Evolutionary conservation across 2,888 invertebrate species (phyloP), one percentile per base, ranked within the genome.

Genomic region (Nycteola revayana): DNA sequence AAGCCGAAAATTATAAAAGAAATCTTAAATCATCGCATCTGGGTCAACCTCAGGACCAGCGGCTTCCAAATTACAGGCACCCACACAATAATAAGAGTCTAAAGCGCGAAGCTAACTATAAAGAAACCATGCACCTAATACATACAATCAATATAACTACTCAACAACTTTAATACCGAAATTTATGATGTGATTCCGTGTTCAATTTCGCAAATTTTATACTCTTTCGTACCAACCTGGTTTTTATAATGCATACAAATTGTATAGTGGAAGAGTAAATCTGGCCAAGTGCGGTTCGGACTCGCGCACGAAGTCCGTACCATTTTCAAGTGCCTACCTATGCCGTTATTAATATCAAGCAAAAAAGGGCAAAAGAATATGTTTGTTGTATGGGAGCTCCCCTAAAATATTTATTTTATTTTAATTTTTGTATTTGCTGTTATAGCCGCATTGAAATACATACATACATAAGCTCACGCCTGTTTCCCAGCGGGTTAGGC

Each of bases 151-250:
- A 3, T 17, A 25, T 9, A 17, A 38, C 49, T 39, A 59, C 28
- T 37, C 42, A 33, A 39, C 46, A 55, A 55, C 51, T 48, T 64
- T 70, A 69, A 69, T 70, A 61, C 55, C 55, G 47, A 61, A 68
- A 77, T 77, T 77, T 77, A 76, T 51, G 72, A 74, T 53, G 64
- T 66, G 72, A 64, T 60, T 55, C 32, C 38, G 45, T 49, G 47
- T 57, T 60, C 70, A 70, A 77, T 76, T 76, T 75, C 42, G 73
- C 67, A 59, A 69, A 72, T 75, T 76, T 76, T 75, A 76, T 76
- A 64, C 57, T 56, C 58, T 62, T 60, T 57, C 66, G 60, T 56
- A 39, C 58, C 61, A 63, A 62, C 59, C 72, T 66, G 54, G 64
- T 45, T 65, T 67, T 66, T 74, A 66, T 66, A 65, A 68, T 66